Percentiles rank a stretch among this genome's conserved stretches.
phyloP scores from a whole-genome alignment of 1,140 invertebrate species.

The Lineus longissimus region DNA sequence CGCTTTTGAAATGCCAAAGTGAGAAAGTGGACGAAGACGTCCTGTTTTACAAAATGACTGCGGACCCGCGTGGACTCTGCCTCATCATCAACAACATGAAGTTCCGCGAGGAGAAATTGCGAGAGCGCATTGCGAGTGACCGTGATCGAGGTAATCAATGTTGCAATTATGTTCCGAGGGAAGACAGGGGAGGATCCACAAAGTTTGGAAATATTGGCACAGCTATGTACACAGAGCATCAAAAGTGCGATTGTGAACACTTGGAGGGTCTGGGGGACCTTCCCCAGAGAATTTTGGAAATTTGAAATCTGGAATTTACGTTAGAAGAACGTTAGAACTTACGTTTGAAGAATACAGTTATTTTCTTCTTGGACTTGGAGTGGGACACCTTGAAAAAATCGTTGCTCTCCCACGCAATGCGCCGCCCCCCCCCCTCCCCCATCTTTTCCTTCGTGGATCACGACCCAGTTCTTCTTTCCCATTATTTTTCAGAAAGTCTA shows the following conservation, averaged over 20 bases:
- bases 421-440: not conserved
- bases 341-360: no score
- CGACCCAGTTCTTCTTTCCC: conserved; percentile 4
- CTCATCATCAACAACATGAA: conserved; percentile 13
- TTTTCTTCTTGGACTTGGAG: no score
- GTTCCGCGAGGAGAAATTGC: conserved; percentile 4
- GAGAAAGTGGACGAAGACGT: not conserved
- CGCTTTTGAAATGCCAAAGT: no score
- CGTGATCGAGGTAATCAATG: conserved; percentile 11
- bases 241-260: no score
- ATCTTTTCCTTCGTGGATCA: not conserved
- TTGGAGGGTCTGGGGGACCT: no score
- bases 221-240: not conserved
- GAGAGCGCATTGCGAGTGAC: conserved; percentile 9
- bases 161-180: no score
- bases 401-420: not conserved
- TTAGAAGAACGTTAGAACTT: no score
- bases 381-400: not conserved
- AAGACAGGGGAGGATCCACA: no score
- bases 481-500: not conserved
- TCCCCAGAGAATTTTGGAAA: no score
- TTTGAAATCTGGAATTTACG: no score
- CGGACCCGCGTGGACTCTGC: conserved; percentile 10
- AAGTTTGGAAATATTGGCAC: not conserved
- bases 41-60: conserved; percentile 11